Evolutionary conservation across 1,140 invertebrate genomes (phyloP), one percentile per base, ranked within the genome.

Genomic region (Drepana arcuata): DNA sequence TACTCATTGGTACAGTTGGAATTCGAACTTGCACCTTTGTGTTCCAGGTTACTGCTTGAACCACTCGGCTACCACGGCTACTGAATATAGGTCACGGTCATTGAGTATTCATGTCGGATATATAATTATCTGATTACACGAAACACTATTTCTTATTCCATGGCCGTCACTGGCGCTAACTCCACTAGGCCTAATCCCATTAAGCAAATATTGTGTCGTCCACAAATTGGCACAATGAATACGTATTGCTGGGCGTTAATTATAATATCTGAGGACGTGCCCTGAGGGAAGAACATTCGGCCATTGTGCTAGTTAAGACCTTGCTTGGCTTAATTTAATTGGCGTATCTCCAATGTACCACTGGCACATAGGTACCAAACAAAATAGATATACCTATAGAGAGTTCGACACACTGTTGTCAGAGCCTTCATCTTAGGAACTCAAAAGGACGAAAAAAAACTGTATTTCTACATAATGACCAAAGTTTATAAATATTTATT

Each of bases 191-290:
- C 2, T 38, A 40, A 40, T 30, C 28, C 30, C 27, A 39, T 53
- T 56, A 53, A 25, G 40, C 34, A 56, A 53, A 48, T 48, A 51
- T 56, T 41, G 40, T 42, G 34, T 48, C 33, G 42, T n/a, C 32
- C 38, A 34, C 41, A 55, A 60, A 60, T 50, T 48, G 50, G 32
- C 16, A 37, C 51, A 51, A 58, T 59, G 52, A 52, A 54, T 48
- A 53, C 46, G 44, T 47, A 53, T 57, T 47, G 48, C 46, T 30
- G 31, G 24, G 30, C 43, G 33, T 49, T 59, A 62, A 62, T 55
- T 59, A 50, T 48, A 48, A 54, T 53, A 53, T 43, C 45, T 23
- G 16, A 24, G 40, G n/a, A 38, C 41, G 39, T 59, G 46, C 38
- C 55, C 37, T 48, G 10, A 28, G 49, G 34, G 43, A 30, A 38